Percentiles rank a stretch among this genome's conserved stretches.
Conservation (phyloP, 2,888 invertebrate genomes). For the Latrodectus elegans region DNA sequence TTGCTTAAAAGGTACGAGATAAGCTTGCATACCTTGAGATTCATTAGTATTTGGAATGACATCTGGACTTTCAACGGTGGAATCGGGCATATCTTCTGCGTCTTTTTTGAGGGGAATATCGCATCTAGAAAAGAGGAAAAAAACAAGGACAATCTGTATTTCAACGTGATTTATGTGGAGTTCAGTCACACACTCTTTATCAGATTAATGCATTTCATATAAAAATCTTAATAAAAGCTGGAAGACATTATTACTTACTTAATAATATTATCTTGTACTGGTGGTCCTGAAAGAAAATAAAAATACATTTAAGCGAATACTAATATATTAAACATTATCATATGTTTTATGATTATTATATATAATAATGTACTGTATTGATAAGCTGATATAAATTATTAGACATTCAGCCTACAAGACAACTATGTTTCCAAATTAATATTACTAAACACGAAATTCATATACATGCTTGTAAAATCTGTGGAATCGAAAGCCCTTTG, state of each 20-base stretch:
- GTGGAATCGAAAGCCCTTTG: no score
- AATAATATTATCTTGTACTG: slow-evolving; percentile 49
- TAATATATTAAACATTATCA: no score
- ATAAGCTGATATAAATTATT: no score
- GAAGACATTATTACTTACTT: slow-evolving; percentile 46
- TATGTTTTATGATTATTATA: no score
- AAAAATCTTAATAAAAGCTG: neutral
- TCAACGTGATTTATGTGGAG: neutral
- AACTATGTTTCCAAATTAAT: no score
- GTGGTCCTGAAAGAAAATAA: slow-evolving; percentile 41
- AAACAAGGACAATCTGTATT: neutral
- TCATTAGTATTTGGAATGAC: slow-evolving; percentile 66
- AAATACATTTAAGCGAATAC: neutral
- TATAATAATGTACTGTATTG: no score
- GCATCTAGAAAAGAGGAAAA: slow-evolving; percentile 37
- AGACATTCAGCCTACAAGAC: no score
- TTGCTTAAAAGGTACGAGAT: neutral
- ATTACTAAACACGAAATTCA: no score
- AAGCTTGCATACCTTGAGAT: slow-evolving; percentile 52
- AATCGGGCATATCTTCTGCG: slow-evolving; percentile 61
- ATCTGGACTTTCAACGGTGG: slow-evolving; percentile 64
- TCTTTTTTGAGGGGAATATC: slow-evolving; percentile 63
- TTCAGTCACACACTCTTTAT: neutral
- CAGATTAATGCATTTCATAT: neutral
- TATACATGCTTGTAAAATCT: no score